Base-by-base conservation (phyloP, 2,888 invertebrate genomes). In the Cabera pusaria region DNA sequence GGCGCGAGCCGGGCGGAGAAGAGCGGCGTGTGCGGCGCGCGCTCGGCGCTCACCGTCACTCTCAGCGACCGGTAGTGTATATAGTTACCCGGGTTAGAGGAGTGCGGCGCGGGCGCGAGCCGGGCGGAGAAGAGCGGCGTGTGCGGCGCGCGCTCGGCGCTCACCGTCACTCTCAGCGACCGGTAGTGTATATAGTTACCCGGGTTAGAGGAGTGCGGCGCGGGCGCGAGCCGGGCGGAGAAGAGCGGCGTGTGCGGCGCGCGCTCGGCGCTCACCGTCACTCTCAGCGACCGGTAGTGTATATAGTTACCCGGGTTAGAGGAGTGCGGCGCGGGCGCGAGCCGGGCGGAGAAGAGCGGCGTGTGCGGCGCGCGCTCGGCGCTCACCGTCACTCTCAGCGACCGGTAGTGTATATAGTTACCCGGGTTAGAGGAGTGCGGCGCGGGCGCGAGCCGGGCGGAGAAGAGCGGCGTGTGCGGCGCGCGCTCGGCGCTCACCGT, bases 141-240 rank as follows among this genome's bases (percentile, higher is more conserved):
- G 14, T 14, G 14, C 14, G 14, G 14, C 14, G 14, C 14, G 14
- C 4, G 14, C 2, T 60, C n/a, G 36, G 7, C 52, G 52, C 5
- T 91, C 72, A 1, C 70, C 84, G 70, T 94, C 94, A n/a, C n/a
- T n/a, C n/a, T n/a, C 3, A 96, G 69, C 0, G 94, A 92, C 0
- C 92, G 88, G 50, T 14, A 2, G 14, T 14, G 14, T 4, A 94
- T 93, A n/a, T n/a, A n/a, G n/a, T n/a, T n/a, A n/a, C n/a, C n/a
- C n/a, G n/a, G n/a, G n/a, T n/a, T n/a, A n/a, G n/a, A n/a, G 0
- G 93, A 92, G 31, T 91, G 83, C 26, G 91, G 91, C 52, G 95
- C 95, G 3, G 91, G 84, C 31, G 92, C 93, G 28, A 97, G 85
- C 3, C 35, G n/a, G n/a, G 20, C 35, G 17, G 26, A 12, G n/a